Conservation (phyloP, 2,113 vertebrate species). For the Limnothrissa miodon region DNA sequence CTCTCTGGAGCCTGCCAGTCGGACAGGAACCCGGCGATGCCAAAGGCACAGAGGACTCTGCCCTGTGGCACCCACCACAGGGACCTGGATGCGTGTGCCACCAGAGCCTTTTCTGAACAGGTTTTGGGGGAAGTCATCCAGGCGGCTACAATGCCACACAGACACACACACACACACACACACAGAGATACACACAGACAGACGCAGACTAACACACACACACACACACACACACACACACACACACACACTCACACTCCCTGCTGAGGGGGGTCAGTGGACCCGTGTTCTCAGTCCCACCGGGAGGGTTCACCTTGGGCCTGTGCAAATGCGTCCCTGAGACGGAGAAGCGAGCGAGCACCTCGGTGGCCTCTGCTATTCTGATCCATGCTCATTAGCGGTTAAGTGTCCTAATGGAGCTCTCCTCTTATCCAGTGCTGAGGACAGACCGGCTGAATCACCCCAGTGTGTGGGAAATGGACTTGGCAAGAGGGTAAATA, state of each 20-base stretch:
- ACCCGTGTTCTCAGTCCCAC: background rate
- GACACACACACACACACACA: background rate
- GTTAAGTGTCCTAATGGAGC: conserved; percentile 16
- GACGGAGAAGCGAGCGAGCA: background rate
- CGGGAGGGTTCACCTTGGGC: conserved; percentile 31
- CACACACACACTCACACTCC: background rate
- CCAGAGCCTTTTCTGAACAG: background rate
- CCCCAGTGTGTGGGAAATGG: background rate
- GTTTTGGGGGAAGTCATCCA: background rate
- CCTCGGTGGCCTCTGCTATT: background rate
- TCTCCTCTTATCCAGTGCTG: background rate
- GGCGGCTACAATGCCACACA: conserved; percentile 24
- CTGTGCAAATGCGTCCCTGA: conserved; percentile 21
- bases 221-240: background rate
- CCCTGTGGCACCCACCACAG: background rate
- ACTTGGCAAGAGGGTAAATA: background rate
- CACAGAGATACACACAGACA: background rate
- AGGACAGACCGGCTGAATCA: background rate
- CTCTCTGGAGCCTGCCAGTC: background rate
- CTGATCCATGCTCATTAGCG: conserved; percentile 16
- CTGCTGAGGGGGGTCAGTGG: conserved; percentile 2
- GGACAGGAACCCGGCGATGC: background rate
- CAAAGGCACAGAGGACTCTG: background rate
- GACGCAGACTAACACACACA: background rate
- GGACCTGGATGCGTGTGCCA: background rate